Evolutionary conservation across 2,113 vertebrate species (phyloP).

Genomic region (Rhinoptilus africanus): DNA sequence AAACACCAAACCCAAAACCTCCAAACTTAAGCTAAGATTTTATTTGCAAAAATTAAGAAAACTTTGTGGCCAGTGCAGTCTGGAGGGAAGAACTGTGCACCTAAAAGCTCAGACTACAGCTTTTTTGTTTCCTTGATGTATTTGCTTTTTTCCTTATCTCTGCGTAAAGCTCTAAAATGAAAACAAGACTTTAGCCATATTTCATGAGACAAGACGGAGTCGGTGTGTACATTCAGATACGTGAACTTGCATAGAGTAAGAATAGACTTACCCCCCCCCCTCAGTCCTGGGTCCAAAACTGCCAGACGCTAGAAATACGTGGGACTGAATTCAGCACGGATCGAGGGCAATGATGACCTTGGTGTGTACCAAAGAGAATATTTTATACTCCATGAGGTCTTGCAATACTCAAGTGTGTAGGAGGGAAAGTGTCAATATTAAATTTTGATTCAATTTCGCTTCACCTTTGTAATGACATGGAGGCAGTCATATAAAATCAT

Average conservation of each 20-base stretch:
- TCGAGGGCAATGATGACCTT: not conserved
- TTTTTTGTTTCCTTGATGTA: not conserved
- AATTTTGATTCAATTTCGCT: not conserved
- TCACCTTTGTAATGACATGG: not conserved
- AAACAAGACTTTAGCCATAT: not conserved
- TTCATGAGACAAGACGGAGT: not conserved
- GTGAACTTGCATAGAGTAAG: not conserved
- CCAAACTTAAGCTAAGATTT: not conserved
- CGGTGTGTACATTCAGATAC: not conserved
- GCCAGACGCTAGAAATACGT: not conserved
- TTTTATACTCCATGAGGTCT: not conserved
- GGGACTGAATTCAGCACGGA: not conserved
- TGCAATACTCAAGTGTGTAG: not conserved
- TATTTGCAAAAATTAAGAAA: not conserved
- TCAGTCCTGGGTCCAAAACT: not conserved
- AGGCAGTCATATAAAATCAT: not conserved
- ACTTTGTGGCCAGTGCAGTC: not conserved
- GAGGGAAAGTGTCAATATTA: not conserved
- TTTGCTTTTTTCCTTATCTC: not conserved
- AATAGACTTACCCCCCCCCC: not conserved
- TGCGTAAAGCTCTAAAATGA: not conserved
- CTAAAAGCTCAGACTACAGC: not conserved
- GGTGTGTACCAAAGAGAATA: not conserved
- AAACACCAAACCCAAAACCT: no score
- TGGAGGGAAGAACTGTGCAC: not conserved